Evolutionary conservation across 2,888 invertebrate genomes (phyloP), one percentile per base, ranked within the genome.

Genomic region (Epinotia ramella): DNA sequence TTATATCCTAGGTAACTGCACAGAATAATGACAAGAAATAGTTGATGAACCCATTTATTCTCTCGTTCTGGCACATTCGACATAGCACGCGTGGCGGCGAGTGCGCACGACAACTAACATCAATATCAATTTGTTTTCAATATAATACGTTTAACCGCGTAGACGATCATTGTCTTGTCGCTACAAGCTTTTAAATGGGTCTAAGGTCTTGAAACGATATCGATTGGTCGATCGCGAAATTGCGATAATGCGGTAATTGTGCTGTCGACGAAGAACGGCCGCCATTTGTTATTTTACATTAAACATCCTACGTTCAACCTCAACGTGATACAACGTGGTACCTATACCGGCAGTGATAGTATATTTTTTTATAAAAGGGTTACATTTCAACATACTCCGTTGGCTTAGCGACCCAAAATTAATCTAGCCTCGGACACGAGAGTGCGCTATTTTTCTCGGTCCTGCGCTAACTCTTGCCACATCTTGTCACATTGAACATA

Each of bases 221-320:
- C 60, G 74, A 75, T 74, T 59, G 64, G 57, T 13, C 11, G 59
- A 69, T 46, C 59, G 57, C 53, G 59, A 68, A 59, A 68, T 46
- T 68, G 57, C 53, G 59, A 68, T 68, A 68, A 59, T 69, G 59
- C 46, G 59, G n/a, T 60, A 60, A 69, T 69, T 60, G 69, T 60
- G 69, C 9, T 18, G 28, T 53, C 12, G 59, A 13, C 46, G 12
- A 53, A 16, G 53, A 59, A 60, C 59, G 59, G 59, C 44, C 24
- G 69, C 59, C 5, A 57, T 33, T 33, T 12, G 53, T 53, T 13
- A 12, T 33, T n/a, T 66, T 20, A 9, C 3, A 63, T 13, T 63
- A 18, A 33, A 4, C 33, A 11, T 53, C 64, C 0, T 53, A 53
- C n/a, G 4, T 53, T n/a, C 16, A 46, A 16, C 16, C 18, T 40